These are phyloP conservation scores for Mustela lutreola DNA, from an alignment of 2,113 vertebrate species.

Conservation along the genomic window DNA sequence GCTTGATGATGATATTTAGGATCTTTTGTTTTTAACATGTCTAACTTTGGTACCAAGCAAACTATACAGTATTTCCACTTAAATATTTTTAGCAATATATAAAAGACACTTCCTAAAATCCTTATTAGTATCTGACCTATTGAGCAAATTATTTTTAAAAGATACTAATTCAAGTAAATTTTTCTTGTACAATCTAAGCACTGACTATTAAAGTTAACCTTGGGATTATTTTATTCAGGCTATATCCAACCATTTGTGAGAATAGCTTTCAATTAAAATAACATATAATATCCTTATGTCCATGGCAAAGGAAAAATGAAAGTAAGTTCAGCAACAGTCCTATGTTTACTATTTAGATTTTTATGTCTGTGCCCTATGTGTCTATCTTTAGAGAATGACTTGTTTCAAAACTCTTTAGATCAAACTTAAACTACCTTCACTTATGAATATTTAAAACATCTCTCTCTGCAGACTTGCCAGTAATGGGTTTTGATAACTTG, in stretches of 20 bases:
- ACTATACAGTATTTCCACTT: not conserved
- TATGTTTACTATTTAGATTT: slow-evolving; percentile 48
- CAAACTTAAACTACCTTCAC: slow-evolving; percentile 36
- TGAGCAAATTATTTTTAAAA: slow-evolving; percentile 23
- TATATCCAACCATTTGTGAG: not conserved
- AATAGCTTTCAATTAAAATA: slow-evolving; percentile 39
- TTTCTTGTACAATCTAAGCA: slow-evolving; percentile 24
- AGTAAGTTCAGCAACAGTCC: slow-evolving; percentile 42
- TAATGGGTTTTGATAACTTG: slow-evolving; percentile 39
- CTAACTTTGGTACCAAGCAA: slow-evolving; percentile 55
- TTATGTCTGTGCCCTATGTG: not conserved
- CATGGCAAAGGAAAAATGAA: slow-evolving; percentile 41
- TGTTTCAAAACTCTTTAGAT: slow-evolving; percentile 13
- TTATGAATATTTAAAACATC: slow-evolving; percentile 38
- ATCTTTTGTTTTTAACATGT: slow-evolving; percentile 51
- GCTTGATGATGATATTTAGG: slow-evolving; percentile 27
- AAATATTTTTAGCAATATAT: not conserved
- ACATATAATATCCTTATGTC: slow-evolving; percentile 52
- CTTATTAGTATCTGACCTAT: slow-evolving; percentile 31
- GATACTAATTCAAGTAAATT: slow-evolving; percentile 24
- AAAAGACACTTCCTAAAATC: slow-evolving; percentile 58
- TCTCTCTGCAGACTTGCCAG: slow-evolving; percentile 54
- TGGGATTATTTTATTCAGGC: slow-evolving; percentile 19
- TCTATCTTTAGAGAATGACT: slow-evolving; percentile 54
- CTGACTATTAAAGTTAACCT: slow-evolving; percentile 5